Evolutionary conservation across 2,797 vertebrate species (phyloP).

Genomic region (Sebastes trivittatus): DNA sequence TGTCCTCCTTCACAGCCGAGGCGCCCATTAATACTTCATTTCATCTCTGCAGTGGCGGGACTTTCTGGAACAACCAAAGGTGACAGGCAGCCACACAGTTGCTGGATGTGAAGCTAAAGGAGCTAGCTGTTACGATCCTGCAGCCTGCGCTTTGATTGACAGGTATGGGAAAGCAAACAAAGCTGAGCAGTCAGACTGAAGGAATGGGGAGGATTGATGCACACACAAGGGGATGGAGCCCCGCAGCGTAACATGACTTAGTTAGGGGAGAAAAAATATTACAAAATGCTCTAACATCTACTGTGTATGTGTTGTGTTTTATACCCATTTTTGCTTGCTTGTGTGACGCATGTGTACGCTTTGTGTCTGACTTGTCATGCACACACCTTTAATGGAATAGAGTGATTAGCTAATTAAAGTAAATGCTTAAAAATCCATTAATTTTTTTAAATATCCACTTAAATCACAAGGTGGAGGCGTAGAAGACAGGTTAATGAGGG

Average conservation of each 20-base stretch:
- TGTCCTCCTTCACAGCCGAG: slow-evolving; percentile 41
- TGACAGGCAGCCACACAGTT: slow-evolving; percentile 24
- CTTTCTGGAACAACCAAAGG: slow-evolving; percentile 37
- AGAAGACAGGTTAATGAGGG: background rate
- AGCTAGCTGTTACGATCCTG: slow-evolving; percentile 11
- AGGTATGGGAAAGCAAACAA: slow-evolving; percentile 47
- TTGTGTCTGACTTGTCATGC: background rate
- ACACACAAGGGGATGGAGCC: slow-evolving; percentile 13
- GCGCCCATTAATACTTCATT: slow-evolving; percentile 59
- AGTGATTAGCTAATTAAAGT: background rate
- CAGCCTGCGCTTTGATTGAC: slow-evolving; percentile 47
- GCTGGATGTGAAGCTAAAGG: slow-evolving; percentile 18
- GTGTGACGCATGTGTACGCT: background rate
- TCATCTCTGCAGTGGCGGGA: slow-evolving; percentile 40
- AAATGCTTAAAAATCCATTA: slow-evolving; percentile 9
- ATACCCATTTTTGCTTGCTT: background rate
- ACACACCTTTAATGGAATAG: background rate
- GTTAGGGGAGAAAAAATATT: background rate
- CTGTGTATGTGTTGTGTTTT: background rate
- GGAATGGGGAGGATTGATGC: slow-evolving; percentile 4
- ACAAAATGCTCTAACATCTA: background rate
- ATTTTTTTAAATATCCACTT: background rate
- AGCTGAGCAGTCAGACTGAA: slow-evolving; percentile 34
- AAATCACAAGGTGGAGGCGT: background rate
- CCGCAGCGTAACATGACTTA: slow-evolving; percentile 20